Conservation (phyloP, 2,797 vertebrate genomes). For the Saguinus oedipus region DNA sequence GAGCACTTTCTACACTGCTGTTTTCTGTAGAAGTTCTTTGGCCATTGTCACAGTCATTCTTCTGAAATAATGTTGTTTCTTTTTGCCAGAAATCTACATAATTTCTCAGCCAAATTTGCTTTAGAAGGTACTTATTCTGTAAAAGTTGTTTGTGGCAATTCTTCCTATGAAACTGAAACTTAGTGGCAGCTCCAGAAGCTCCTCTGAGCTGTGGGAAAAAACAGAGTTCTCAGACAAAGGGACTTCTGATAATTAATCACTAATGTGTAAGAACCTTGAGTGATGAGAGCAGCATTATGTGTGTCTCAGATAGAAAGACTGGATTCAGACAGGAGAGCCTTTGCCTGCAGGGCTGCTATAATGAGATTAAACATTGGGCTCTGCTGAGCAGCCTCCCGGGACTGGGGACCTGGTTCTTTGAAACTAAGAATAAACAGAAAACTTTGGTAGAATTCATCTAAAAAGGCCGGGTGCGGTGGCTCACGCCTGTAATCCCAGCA, state of each 20-base stretch:
- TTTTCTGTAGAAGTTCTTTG: constrained; percentile 27
- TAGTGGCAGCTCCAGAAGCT: background rate
- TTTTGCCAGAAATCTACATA: background rate
- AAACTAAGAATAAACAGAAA: background rate
- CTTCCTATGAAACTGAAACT: constrained; percentile 1
- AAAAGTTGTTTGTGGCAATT: background rate
- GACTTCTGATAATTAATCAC: background rate
- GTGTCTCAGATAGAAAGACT: background rate
- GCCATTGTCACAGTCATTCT: background rate
- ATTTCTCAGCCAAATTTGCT: background rate
- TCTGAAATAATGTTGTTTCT: background rate
- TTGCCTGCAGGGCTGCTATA: background rate
- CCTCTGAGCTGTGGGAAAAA: background rate
- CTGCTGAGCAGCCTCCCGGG: background rate
- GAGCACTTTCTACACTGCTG: background rate
- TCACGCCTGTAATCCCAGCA: no score
- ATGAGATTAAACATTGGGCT: background rate
- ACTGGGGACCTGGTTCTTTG: background rate
- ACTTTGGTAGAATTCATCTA: background rate
- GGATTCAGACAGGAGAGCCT: background rate
- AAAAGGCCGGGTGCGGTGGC: background rate
- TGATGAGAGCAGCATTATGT: background rate
- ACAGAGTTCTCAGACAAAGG: background rate
- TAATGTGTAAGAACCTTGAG: background rate
- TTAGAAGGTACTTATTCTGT: background rate